phyloP scores from a whole-genome alignment of 1,140 invertebrate genomes.

The Drosophila kohkoa region DNA sequence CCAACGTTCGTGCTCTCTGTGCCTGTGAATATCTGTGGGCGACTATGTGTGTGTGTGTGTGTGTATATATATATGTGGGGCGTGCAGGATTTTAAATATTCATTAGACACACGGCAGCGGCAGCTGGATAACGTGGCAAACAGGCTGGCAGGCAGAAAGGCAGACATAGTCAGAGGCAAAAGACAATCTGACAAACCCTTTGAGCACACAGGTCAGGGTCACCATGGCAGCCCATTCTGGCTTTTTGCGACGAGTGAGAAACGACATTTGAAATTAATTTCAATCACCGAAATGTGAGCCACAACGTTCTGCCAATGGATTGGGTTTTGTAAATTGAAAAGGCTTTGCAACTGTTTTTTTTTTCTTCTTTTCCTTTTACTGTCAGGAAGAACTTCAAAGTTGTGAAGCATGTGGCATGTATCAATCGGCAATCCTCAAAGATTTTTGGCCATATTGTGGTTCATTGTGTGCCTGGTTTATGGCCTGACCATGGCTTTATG shows the following conservation, averaged over 20 bases:
- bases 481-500: constrained; percentile 49
- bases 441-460: constrained; percentile 51
- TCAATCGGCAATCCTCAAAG: constrained; percentile 31
- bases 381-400: constrained; percentile 25
- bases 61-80: constrained; percentile 31
- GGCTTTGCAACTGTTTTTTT: constrained; percentile 16
- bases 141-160: constrained; percentile 10
- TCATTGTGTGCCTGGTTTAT: constrained; percentile 53
- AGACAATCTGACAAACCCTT: constrained; percentile 38
- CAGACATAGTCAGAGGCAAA: not conserved
- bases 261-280: constrained; percentile 81
- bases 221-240: constrained; percentile 6
- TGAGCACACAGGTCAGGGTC: constrained; percentile 50
- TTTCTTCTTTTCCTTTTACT: too few species aligned
- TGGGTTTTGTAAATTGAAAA: constrained; percentile 56
- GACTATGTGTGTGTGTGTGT: constrained; percentile 20
- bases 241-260: constrained; percentile 57
- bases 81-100: constrained; percentile 78
- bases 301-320: constrained; percentile 44
- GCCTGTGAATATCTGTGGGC: not conserved
- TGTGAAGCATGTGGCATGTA: not conserved
- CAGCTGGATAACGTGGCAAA: constrained; percentile 34
- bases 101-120: constrained; percentile 58
- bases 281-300: constrained; percentile 73
- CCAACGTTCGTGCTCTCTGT: not conserved